Percentiles rank a stretch among this genome's conserved stretches.
Conservation (phyloP, 1,140 invertebrate species). For the Platorchestia sp. region DNA sequence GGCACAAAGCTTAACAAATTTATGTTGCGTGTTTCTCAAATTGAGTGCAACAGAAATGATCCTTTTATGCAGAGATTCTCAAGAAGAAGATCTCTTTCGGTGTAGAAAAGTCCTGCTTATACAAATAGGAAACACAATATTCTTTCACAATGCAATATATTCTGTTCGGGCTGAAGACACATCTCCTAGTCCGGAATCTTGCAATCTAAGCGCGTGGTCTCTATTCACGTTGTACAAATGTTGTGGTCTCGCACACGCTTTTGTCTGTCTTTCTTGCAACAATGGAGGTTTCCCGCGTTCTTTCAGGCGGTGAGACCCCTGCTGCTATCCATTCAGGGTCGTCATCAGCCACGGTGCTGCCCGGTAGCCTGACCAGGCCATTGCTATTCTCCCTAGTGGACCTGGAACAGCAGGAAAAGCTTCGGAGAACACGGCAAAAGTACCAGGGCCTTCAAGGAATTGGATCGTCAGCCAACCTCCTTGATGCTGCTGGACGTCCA, state of each 20-base stretch:
- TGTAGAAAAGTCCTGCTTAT: too few species aligned
- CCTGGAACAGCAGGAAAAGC: slow-evolving; percentile 3
- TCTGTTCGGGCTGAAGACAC: neutral
- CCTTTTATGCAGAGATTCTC: too few species aligned
- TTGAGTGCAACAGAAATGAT: too few species aligned
- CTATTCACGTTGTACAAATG: neutral
- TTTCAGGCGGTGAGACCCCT: slow-evolving; percentile 58
- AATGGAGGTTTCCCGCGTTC: neutral
- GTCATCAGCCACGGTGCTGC: slow-evolving; percentile 26
- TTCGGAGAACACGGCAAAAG: slow-evolving; percentile 16
- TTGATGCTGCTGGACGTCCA: neutral
- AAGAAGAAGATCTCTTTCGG: too few species aligned
- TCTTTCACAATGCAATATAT: neutral
- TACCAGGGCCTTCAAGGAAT: neutral
- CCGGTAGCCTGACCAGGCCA: neutral
- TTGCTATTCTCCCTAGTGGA: slow-evolving; percentile 4
- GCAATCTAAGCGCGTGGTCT: neutral
- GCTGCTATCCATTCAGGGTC: slow-evolving; percentile 58
- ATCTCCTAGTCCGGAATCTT: neutral
- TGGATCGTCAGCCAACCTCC: slow-evolving; percentile 1
- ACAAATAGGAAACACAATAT: too few species aligned
- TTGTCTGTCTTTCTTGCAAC: neutral
- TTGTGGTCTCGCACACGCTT: neutral
- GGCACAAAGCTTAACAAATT: too few species aligned
- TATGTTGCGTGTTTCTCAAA: too few species aligned